phyloP scores from a whole-genome alignment of 2,797 vertebrate species.

The Melanotaenia pygmaea region DNA sequence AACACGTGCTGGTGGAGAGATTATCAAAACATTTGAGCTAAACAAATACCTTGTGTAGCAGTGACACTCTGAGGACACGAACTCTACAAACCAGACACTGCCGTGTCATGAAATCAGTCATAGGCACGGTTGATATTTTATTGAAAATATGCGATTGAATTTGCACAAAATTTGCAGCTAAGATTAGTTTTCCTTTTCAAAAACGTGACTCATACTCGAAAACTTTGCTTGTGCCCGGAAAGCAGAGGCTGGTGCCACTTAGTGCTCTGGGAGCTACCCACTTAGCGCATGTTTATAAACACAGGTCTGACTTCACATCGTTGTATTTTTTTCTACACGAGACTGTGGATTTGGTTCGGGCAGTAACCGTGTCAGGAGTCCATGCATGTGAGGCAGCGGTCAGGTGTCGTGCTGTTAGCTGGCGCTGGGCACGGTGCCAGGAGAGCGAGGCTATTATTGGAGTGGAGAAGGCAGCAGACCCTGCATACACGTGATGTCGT shows the following conservation, averaged over 20 bases:
- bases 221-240: conserved; percentile 33
- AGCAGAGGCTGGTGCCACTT: conserved; percentile 30
- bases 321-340: conserved; percentile 66
- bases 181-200: conserved; percentile 14
- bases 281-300: conserved; percentile 61
- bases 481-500: conserved; percentile 82
- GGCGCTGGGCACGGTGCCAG: conserved; percentile 79
- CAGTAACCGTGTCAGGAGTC: conserved; percentile 81
- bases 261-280: conserved; percentile 39
- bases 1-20: conserved; percentile 77
- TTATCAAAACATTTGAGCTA: conserved; percentile 71
- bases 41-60: conserved; percentile 66
- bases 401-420: conserved; percentile 83
- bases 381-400: conserved; percentile 86
- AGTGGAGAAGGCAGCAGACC: conserved; percentile 78
- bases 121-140: not conserved
- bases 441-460: conserved; percentile 84
- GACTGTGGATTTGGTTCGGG: conserved; percentile 77
- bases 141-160: not conserved
- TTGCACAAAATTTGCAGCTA: not conserved
- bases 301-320: conserved; percentile 56
- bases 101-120: not conserved
- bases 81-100: conserved; percentile 12
- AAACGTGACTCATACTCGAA: conserved; percentile 70
- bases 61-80: conserved; percentile 11